Percentiles rank a stretch among this genome's conserved stretches.
phyloP scores from a whole-genome alignment of 2,888 invertebrate species.

The Lomographa bimaculata region DNA sequence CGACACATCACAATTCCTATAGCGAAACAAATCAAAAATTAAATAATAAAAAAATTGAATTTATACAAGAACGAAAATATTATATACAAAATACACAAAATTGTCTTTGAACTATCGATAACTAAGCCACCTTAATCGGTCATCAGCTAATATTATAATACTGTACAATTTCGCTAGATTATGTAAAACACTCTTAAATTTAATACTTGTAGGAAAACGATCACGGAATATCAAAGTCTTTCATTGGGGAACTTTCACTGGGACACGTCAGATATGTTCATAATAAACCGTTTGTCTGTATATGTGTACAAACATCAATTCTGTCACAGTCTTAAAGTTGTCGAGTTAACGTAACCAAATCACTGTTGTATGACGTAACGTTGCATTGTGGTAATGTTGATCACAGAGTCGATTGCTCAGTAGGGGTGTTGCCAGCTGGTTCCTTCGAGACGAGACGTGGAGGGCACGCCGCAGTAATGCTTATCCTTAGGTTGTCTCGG shows the following conservation, averaged over 20 bases:
- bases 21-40: conserved; percentile 44
- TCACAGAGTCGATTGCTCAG: conserved; percentile 58
- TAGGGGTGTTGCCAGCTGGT: conserved; percentile 3
- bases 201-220: conserved; percentile 74
- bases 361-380: conserved; percentile 13
- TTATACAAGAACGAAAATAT: conserved; percentile 76
- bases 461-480: conserved; percentile 20
- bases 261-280: conserved; percentile 61
- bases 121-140: conserved; percentile 61
- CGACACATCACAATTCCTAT: conserved; percentile 81
- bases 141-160: conserved; percentile 77
- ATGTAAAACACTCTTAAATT: conserved; percentile 72
- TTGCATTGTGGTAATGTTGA: conserved; percentile 31
- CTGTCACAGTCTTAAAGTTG: conserved; percentile 74
- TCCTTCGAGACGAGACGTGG: conserved; percentile 16
- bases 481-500: conserved; percentile 49
- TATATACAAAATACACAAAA: conserved; percentile 81
- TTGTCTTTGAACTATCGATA: conserved; percentile 68
- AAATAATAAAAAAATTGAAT: conserved; percentile 52
- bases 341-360: conserved; percentile 30
- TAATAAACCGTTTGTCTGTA: conserved; percentile 55
- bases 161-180: conserved; percentile 80
- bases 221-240: conserved; percentile 71
- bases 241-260: conserved; percentile 53
- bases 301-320: conserved; percentile 74